phyloP scores from a whole-genome alignment of 2,797 vertebrate genomes.

The Lycodopsis pacificus region DNA sequence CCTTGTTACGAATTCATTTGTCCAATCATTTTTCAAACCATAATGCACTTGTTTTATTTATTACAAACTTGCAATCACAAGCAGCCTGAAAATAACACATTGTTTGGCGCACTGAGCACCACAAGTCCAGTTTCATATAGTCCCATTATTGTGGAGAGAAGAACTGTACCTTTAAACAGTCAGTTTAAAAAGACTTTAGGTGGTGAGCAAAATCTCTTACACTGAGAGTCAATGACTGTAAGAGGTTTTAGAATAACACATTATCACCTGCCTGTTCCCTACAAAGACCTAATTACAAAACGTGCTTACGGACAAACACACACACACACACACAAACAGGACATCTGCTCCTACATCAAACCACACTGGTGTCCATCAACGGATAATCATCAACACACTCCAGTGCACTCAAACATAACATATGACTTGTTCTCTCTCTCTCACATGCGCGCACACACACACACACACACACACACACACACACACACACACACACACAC shows the following conservation, averaged over 20 bases:
- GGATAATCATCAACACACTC: constrained; percentile 36
- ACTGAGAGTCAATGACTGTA: neutral
- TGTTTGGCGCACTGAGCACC: too few relatives aligned
- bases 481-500: neutral
- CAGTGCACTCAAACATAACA: constrained; percentile 34
- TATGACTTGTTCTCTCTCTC: neutral
- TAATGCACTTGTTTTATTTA: neutral
- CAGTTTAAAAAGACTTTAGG: neutral
- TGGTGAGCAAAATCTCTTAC: neutral
- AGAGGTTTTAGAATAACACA: constrained; percentile 81
- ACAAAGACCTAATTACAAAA: constrained; percentile 19
- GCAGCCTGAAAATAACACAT: neutral
- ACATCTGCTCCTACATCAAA: constrained; percentile 56
- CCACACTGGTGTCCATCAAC: constrained; percentile 16
- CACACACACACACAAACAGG: constrained; percentile 24
- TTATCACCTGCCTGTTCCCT: constrained; percentile 36
- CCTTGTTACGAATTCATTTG: neutral
- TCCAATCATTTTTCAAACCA: neutral
- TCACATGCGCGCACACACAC: neutral
- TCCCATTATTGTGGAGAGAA: neutral
- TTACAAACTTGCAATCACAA: constrained; percentile 3
- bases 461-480: constrained; percentile 16
- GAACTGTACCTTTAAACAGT: neutral
- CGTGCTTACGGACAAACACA: constrained; percentile 12
- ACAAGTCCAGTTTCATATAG: neutral